Percentiles rank a stretch among this genome's conserved stretches.
Evolutionary conservation across 2,888 invertebrate genomes (phyloP).

Genomic region (Cloeon dipterum): DNA sequence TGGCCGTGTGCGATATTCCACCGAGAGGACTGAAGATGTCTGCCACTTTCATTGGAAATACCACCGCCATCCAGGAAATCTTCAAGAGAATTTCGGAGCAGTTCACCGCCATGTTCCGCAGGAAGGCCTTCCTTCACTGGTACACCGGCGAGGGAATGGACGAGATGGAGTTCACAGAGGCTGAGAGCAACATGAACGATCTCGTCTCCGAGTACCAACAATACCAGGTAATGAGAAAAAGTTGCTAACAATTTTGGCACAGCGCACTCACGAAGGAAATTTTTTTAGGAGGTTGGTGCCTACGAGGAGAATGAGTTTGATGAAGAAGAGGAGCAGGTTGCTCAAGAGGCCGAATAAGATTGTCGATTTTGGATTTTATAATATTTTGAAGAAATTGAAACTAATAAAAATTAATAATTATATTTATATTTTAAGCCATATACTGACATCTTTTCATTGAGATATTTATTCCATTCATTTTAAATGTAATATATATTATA

Average conservation of each 20-base stretch:
- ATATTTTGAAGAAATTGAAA: too few relatives aligned
- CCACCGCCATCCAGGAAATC: conserved; percentile 22
- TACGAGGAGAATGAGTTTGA: conserved; percentile 20
- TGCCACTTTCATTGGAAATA: conserved; percentile 26
- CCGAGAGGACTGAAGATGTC: conserved; percentile 28
- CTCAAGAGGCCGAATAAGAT: too few relatives aligned
- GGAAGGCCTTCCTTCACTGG: conserved; percentile 34
- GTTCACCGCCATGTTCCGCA: conserved; percentile 29
- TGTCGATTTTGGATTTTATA: too few relatives aligned
- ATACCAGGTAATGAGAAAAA: conserved; percentile 16
- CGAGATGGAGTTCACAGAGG: conserved; percentile 34
- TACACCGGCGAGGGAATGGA: conserved; percentile 32
- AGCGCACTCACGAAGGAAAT: too few relatives aligned
- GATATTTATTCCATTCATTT: too few relatives aligned
- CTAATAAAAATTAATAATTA: too few relatives aligned
- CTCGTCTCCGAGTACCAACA: conserved; percentile 22
- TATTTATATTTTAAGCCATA: too few relatives aligned
- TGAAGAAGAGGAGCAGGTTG: conserved; percentile 21
- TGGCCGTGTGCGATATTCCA: conserved; percentile 30
- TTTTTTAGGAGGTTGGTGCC: conserved; percentile 24
- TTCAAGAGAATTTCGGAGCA: conserved; percentile 24
- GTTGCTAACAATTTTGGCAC: conserved; percentile 13
- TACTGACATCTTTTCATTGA: too few relatives aligned
- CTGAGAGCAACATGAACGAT: conserved; percentile 30
- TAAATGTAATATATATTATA: too few relatives aligned